Evolutionary conservation across 2,888 invertebrate genomes (phyloP), one percentile per base, ranked within the genome.

Genomic region (Tetragonula carbonaria): DNA sequence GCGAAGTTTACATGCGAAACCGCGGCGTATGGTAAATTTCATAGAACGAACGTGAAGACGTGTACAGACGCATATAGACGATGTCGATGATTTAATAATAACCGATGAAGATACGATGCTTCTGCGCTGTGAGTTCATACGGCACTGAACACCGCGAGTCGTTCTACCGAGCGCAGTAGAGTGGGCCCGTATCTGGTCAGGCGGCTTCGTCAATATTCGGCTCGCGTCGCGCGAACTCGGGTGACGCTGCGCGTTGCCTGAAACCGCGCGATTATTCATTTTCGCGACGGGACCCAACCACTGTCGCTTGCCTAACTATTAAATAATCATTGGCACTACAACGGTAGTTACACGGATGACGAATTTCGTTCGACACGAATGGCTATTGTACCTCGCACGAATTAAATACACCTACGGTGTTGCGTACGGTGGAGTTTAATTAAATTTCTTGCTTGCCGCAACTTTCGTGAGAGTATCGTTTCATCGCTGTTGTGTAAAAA

Each of bases 191-290:
- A 33, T 33, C 16, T 59, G 14, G 71, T 81, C 74, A 59, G 70
- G n/a, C 74, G n/a, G 3, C 63, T 65, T 79, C 74, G 82, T 33
- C 28, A 21, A 16, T 2, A 0, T 45, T 73, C 76, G 85, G 2
- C 23, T 13, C n/a, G 3, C 55, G 8, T 73, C 79, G 85, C 4
- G 53, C 51, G 38, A 18, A 23, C 14, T 72, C 79, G 79, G 21
- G 5, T 21, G 33, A 57, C 11, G 21, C n/a, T 45, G 38, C 72
- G 51, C 57, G 72, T 57, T 71, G 45, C 33, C 57, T n/a, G 59
- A 73, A 82, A 77, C 74, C 72, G 82, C 74, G 86, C 72, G 82
- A 77, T 79, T 78, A 80, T 82, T 86, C 82, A 53, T 80, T 45
- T 65, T 80, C 55, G 51, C 38, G 53, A 55, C 23, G 51, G 33